Evolutionary conservation across 2,888 invertebrate species (phyloP), one percentile per base, ranked within the genome.

Genomic region (Drosophila siamana): DNA sequence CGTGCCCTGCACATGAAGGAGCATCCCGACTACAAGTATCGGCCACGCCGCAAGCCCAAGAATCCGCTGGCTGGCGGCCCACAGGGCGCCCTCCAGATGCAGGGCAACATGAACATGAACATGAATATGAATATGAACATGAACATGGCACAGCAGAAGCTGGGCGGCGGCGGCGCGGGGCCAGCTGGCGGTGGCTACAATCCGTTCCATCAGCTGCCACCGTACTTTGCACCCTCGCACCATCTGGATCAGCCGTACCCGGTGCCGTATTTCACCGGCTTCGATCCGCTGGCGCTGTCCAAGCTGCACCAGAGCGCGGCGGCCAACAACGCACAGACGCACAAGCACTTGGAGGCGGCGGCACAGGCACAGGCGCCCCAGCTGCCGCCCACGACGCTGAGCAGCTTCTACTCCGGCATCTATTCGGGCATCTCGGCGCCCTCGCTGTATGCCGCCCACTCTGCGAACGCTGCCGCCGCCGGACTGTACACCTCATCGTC

Each of bases 1-100:
- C 93, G 98, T 6, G 96, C 96, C 0, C 92, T 96, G 88, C 97
- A 98, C 94, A 98, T 97, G 96, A 96, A 96, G 92, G 96, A 97
- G 90, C 97, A 97, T 90, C 97, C 97, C 0, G 97, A 97, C 90
- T 97, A 97, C 93, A 97, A 97, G 92, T 97, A 97, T 93, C 93
- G 97, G 59, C 97, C 97, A 64, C 94, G 96, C 78, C 94, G 97
- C 92, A 97, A 97, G 93, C 96, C 96, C 55, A 97, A 97, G 92
- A 94, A 95, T 4, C 95, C 95, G 0, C 93, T 95, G 6, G 93
- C 93, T 2, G 89, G 89, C 2, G 74, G 90, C 73, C 90, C 90
- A 1, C 92, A 91, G 51, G 86, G 88, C 7, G 70, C 89, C 0
- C 74, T 91, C 0, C 91, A 92, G 60, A 89, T 91, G 89, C 90